Evolutionary conservation across 2,797 vertebrate genomes (phyloP), one percentile per base, ranked within the genome.

Genomic region (Allobates femoralis): DNA sequence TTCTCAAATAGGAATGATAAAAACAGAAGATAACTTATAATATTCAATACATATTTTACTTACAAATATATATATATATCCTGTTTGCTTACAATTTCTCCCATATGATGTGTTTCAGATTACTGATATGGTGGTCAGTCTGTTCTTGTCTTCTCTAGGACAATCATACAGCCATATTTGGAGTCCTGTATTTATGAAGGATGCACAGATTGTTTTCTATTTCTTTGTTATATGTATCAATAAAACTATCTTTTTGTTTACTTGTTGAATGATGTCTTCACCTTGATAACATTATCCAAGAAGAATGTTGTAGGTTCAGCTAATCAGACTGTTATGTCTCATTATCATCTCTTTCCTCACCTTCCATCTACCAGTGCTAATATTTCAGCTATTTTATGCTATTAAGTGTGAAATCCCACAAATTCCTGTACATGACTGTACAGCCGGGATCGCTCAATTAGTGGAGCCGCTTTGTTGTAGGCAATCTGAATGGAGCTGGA

Each of bases 401-500:
- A 0, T 3, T 58, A n/a, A 62, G 21, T 15, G 18, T 56, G 76
- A 12, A 34, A 58, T 37, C 28, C 30, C 77, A 58, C 21, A 79
- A 21, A 78, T 79, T 79, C 55, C 77, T 34, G 32, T n/a, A n/a
- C 55, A 58, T 26, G 23, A 60, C 50, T 77, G 26, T 55, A 41
- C 34, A 41, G 2, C 21, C 0, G 8, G 77, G 58, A 58, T 62
- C n/a, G 55, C 34, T 74, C 71, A 74, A 74, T 74, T 74, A 74
- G 77, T 37, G 34, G 12, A 18, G 21, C 26, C 62, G 32, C 19
- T 58, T 60, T 41, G 30, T 79, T 60, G 19, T 26, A 60, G 77
- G 5, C 37, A 60, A 60, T 60, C 34, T 41, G 77, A 79, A 34
- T 62, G 71, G 77, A 26, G 77, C 34, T 56, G 81, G 8, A 67